Conservation (phyloP, 2,113 vertebrate genomes). For the Marcusenius ussheri region DNA sequence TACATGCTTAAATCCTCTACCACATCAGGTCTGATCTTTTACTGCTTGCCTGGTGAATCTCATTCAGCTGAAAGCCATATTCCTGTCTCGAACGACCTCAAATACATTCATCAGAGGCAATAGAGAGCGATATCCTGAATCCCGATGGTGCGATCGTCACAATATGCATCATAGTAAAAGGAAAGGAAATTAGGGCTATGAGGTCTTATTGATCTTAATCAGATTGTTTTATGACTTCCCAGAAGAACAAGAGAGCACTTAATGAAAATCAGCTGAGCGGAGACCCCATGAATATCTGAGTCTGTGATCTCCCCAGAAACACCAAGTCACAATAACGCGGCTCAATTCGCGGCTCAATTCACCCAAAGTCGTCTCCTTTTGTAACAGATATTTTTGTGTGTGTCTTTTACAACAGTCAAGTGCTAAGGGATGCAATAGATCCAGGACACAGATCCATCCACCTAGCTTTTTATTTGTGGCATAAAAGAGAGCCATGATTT, state of each 20-base stretch:
- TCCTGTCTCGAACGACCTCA: not conserved
- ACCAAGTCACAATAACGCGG: not conserved
- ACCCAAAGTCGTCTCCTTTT: not conserved
- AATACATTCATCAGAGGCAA: not conserved
- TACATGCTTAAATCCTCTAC: not conserved
- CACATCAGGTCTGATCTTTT: not conserved
- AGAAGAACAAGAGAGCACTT: not conserved
- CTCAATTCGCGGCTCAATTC: not conserved
- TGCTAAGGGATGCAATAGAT: not conserved
- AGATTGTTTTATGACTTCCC: conserved; percentile 4
- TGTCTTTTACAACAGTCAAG: not conserved
- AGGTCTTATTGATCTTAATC: conserved; percentile 7
- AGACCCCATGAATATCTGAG: not conserved
- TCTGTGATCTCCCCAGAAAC: not conserved
- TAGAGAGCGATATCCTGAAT: not conserved
- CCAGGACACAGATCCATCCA: not conserved
- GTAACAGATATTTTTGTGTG: not conserved
- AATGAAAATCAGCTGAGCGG: not conserved
- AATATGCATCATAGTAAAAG: not conserved
- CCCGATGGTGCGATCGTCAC: not conserved
- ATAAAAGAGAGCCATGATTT: not conserved
- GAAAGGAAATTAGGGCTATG: not conserved
- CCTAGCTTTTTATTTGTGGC: not conserved
- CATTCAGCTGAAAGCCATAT: not conserved
- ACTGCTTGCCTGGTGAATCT: not conserved